Conservation (phyloP, 2,888 invertebrate genomes). For the Hypselothyrea guttata region DNA sequence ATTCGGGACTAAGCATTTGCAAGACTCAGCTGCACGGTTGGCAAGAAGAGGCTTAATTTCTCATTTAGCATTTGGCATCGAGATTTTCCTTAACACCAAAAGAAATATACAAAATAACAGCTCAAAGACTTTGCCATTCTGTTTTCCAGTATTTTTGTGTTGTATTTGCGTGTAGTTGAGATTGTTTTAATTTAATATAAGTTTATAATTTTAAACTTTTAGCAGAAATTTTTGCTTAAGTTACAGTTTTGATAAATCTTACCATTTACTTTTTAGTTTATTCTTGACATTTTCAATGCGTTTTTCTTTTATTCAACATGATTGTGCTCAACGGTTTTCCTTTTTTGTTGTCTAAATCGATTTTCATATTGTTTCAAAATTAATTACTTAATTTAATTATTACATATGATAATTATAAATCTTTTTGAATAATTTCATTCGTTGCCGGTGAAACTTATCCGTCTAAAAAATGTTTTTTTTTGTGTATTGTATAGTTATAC, state of each 20-base stretch:
- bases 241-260: conserved; percentile 39
- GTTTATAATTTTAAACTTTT: conserved; percentile 29
- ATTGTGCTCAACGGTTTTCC: conserved; percentile 81
- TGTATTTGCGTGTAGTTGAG: conserved; percentile 52
- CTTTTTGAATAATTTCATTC: conserved; percentile 38
- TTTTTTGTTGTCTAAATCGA: conserved; percentile 40
- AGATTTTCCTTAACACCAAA: background rate
- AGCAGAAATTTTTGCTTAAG: conserved; percentile 54
- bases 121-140: conserved; percentile 22
- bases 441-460: conserved; percentile 59
- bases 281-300: conserved; percentile 54
- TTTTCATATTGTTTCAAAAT: conserved; percentile 34
- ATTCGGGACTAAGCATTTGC: conserved; percentile 3
- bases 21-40: conserved; percentile 50
- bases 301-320: conserved; percentile 70
- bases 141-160: conserved; percentile 36
- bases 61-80: conserved; percentile 46
- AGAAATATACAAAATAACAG: conserved; percentile 12
- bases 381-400: conserved; percentile 35
- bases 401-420: no score
- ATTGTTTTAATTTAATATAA: conserved; percentile 19
- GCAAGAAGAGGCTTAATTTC: conserved; percentile 61
- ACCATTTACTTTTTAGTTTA: conserved; percentile 13
- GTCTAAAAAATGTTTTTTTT: conserved; percentile 16
- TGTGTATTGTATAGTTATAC: conserved; percentile 24